Percentiles rank a stretch among this genome's conserved stretches.
phyloP scores from a whole-genome alignment of 2,888 invertebrate species.

The Caenorhabditis zanzibari region DNA sequence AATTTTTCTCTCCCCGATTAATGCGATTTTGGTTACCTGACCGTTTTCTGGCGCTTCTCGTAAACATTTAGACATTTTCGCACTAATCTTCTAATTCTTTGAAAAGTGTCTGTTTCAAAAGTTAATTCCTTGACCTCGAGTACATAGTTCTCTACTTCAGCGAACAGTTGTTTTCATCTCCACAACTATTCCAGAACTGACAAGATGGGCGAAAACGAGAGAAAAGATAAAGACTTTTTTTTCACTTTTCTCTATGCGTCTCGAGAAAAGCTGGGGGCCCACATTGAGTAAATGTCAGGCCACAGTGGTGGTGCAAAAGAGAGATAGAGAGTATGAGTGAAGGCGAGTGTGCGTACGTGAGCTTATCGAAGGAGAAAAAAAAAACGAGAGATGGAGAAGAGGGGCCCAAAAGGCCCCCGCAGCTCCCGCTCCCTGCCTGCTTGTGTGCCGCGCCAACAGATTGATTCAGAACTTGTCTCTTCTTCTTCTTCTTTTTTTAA shows the following conservation, averaged over 20 bases:
- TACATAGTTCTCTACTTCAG: conserved; percentile 11
- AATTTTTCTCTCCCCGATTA: conserved; percentile 18
- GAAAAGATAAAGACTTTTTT: conserved; percentile 37
- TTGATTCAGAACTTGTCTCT: conserved; percentile 44
- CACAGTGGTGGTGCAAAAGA: conserved; percentile 32
- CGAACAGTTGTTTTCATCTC: conserved; percentile 43
- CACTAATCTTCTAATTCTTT: not conserved
- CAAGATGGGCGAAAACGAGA: conserved; percentile 30
- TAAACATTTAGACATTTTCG: conserved; percentile 4
- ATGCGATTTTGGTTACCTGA: conserved; percentile 18
- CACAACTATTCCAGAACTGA: conserved; percentile 38
- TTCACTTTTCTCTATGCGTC: conserved; percentile 1
- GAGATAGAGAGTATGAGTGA: conserved; percentile 33
- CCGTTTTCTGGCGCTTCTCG: conserved; percentile 12
- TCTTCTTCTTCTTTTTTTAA: conserved; percentile 34
- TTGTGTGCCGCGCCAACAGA: conserved; percentile 48
- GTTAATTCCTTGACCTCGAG: conserved; percentile 13
- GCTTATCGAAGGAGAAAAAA: conserved; percentile 40
- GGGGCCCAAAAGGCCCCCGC: conserved; percentile 46
- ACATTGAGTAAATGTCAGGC: conserved; percentile 35
- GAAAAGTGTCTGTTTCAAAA: not conserved
- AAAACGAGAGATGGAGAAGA: conserved; percentile 18
- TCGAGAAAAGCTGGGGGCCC: conserved; percentile 35
- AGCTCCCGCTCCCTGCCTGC: conserved; percentile 13
- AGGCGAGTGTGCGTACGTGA: conserved; percentile 58